Evolutionary conservation across 2,888 invertebrate species (phyloP).

Genomic region (Tuta absoluta): DNA sequence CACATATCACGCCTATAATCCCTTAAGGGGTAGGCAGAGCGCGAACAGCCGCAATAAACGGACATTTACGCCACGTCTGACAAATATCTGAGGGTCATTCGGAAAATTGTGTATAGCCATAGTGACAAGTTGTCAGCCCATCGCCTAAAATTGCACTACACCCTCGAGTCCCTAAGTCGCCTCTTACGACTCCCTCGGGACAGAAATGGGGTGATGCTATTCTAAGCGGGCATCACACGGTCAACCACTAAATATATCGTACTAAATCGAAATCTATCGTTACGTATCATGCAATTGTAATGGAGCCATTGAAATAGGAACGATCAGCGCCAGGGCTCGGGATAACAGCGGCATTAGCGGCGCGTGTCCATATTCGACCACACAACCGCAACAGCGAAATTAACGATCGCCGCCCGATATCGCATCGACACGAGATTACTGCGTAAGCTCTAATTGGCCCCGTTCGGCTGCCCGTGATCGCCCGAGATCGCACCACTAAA

Average conservation of each 20-base stretch:
- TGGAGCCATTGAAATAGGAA: slow-evolving; percentile 21
- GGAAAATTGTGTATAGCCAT: too few relatives aligned
- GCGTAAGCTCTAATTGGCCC: slow-evolving; percentile 76
- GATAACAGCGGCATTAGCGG: slow-evolving; percentile 37
- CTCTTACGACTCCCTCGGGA: too few relatives aligned
- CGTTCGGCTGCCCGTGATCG: slow-evolving; percentile 53
- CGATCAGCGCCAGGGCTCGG: slow-evolving; percentile 31
- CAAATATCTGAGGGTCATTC: too few relatives aligned
- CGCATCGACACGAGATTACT: slow-evolving; percentile 62
- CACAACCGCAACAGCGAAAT: slow-evolving; percentile 37
- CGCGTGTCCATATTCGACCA: slow-evolving; percentile 33
- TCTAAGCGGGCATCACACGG: neutral
- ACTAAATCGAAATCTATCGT: neutral
- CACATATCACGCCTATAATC: too few relatives aligned
- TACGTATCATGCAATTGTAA: neutral
- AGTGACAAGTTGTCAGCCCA: too few relatives aligned
- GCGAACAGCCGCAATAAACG: too few relatives aligned
- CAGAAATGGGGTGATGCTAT: too few relatives aligned
- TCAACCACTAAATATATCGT: neutral
- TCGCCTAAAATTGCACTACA: too few relatives aligned
- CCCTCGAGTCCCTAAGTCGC: too few relatives aligned
- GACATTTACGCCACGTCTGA: too few relatives aligned
- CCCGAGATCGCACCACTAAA: slow-evolving; percentile 71
- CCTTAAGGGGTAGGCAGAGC: too few relatives aligned
- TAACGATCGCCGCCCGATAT: slow-evolving; percentile 32